A percentile compares a stretch with the other conserved stretches of the same genome.
These are phyloP conservation scores for Dicerorhinus sumatrensis DNA, from an alignment of 2,113 vertebrate genomes.

Conservation along the genomic window DNA sequence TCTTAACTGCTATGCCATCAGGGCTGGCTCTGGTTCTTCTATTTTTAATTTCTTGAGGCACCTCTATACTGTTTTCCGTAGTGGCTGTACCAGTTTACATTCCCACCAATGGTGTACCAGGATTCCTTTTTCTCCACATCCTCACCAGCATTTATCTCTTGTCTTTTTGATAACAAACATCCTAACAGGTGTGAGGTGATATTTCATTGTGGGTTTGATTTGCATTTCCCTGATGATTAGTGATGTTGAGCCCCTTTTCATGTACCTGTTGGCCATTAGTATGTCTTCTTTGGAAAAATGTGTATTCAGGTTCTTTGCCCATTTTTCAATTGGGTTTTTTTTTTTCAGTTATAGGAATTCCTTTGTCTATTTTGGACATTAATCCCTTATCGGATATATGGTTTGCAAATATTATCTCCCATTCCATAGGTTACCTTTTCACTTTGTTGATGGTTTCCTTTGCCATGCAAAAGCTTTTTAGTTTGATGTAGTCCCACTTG, in stretches of 20 bases:
- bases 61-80: not conserved
- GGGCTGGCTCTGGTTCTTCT: not conserved
- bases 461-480: not conserved
- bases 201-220: not conserved
- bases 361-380: not conserved
- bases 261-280: not conserved
- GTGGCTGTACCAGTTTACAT: not conserved
- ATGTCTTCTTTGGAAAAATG: not conserved
- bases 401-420: not conserved
- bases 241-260: not conserved
- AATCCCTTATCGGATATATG: not conserved
- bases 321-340: not conserved
- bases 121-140: not conserved
- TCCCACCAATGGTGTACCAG: not conserved
- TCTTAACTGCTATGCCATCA: too few relatives aligned
- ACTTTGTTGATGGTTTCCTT: not conserved
- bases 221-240: not conserved
- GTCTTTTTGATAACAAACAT: not conserved
- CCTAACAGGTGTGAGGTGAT: not conserved
- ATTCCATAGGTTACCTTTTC: not conserved
- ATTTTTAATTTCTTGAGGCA: not conserved
- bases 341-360: not conserved
- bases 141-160: not conserved
- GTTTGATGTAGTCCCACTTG: not conserved
- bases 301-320: not conserved